Percentiles rank a stretch among this genome's conserved stretches.
These are phyloP conservation scores for Polydrusus cervinus DNA, from an alignment of 2,888 invertebrate species.

Conservation along the genomic window DNA sequence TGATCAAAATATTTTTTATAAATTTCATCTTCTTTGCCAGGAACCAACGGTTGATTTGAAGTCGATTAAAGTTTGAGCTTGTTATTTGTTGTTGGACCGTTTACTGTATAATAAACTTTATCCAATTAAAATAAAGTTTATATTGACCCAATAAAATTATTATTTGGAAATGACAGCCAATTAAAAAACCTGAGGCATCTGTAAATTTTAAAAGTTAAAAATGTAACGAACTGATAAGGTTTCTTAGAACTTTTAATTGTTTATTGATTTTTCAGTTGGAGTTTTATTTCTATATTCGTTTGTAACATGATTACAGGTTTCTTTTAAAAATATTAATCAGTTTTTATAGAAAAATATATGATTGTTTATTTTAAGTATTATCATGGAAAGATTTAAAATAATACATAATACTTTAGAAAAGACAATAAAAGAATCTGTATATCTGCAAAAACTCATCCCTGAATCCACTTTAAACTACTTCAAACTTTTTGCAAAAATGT, in stretches of 20 bases:
- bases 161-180: constrained; percentile 10
- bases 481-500: too few relatives aligned
- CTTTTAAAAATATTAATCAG: too few relatives aligned
- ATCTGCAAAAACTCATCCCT: too few relatives aligned
- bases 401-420: too few relatives aligned
- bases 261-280: neutral
- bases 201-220: neutral
- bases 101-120: neutral
- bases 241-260: constrained; percentile 3
- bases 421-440: too few relatives aligned
- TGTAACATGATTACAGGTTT: too few relatives aligned
- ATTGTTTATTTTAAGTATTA: too few relatives aligned
- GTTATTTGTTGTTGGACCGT: neutral
- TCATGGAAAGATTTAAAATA: too few relatives aligned
- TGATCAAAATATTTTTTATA: neutral
- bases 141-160: constrained; percentile 9
- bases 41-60: neutral
- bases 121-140: constrained; percentile 13
- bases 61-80: constrained; percentile 10
- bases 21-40: neutral
- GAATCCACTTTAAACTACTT: too few relatives aligned
- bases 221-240: constrained; percentile 1
- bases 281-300: too few relatives aligned
- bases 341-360: too few relatives aligned
- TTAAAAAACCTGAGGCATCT: constrained; percentile 1